A percentile compares a stretch with the other conserved stretches of the same genome.
These are phyloP conservation scores for Upupa epops DNA, from an alignment of 2,113 vertebrate species.

Conservation along the genomic window DNA sequence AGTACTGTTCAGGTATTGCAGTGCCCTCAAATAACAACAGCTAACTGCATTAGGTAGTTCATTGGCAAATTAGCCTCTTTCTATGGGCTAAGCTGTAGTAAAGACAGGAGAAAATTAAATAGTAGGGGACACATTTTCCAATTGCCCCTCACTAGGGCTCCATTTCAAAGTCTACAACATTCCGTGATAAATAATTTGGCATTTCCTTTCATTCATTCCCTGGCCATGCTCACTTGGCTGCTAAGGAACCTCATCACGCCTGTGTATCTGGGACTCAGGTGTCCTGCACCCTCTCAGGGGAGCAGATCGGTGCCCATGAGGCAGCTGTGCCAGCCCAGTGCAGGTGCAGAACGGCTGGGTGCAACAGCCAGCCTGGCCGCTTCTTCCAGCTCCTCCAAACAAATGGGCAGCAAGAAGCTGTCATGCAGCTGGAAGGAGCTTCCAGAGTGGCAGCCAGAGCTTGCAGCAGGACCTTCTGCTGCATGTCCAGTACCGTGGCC, in stretches of 20 bases:
- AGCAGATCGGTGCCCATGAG: background rate
- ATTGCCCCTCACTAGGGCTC: background rate
- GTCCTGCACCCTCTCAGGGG: background rate
- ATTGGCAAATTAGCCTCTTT: background rate
- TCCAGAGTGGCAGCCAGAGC: background rate
- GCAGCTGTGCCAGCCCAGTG: background rate
- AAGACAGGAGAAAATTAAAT: constrained; percentile 16
- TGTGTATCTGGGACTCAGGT: background rate
- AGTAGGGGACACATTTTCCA: constrained; percentile 1
- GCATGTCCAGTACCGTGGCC: accelerated
- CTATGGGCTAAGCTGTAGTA: background rate
- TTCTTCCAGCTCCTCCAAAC: background rate
- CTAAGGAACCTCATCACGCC: background rate
- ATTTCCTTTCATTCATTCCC: background rate
- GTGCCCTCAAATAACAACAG: background rate
- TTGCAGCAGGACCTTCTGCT: background rate
- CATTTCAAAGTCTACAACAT: background rate
- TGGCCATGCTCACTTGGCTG: background rate
- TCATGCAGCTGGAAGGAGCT: accelerated
- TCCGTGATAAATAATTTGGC: background rate
- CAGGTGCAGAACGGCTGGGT: background rate
- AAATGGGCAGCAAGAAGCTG: background rate
- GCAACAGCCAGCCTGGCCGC: background rate
- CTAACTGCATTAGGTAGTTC: background rate
- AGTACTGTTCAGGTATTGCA: background rate